Percentiles rank a stretch among this genome's conserved stretches.
These are phyloP conservation scores for Ischnus inquisitorius DNA, from an alignment of 2,888 invertebrate species.

Conservation along the genomic window DNA sequence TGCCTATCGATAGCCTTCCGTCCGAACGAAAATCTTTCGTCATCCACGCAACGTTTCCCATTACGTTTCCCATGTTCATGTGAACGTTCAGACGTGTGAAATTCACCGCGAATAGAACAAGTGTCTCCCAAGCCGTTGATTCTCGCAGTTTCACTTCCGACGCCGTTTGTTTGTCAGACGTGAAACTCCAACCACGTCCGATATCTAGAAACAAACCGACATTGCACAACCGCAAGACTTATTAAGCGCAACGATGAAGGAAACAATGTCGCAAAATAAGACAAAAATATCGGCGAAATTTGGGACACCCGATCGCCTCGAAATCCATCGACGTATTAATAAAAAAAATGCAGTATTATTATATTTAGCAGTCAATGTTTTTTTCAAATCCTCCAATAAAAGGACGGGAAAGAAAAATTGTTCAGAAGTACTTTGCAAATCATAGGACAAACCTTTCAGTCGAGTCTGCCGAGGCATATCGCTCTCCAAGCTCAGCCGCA, in stretches of 20 bases:
- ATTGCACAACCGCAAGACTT: neutral
- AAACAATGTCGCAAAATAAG: neutral
- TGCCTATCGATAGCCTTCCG: conserved; percentile 96
- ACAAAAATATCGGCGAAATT: no score
- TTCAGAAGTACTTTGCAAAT: conserved; percentile 72
- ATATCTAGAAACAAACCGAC: conserved; percentile 81
- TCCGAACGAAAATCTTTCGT: conserved; percentile 96
- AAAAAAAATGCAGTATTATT: no score
- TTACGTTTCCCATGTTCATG: conserved; percentile 99
- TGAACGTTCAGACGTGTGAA: conserved; percentile 98
- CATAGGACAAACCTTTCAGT: conserved; percentile 83
- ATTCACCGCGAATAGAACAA: conserved; percentile 98
- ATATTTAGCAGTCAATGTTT: no score
- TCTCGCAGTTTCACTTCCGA: conserved; percentile 88
- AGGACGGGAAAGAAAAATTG: neutral
- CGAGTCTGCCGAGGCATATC: conserved; percentile 86
- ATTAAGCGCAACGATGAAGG: neutral
- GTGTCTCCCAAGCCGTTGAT: conserved; percentile 95
- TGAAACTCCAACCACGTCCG: conserved; percentile 87
- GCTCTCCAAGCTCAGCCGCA: conserved; percentile 87
- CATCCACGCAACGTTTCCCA: conserved; percentile 99
- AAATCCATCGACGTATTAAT: no score
- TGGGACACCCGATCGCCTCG: no score
- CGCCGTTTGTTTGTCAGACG: conserved; percentile 87
- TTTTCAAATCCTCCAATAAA: neutral